Evolutionary conservation across 2,888 invertebrate species (phyloP).

Genomic region (Microplitis deprimator): DNA sequence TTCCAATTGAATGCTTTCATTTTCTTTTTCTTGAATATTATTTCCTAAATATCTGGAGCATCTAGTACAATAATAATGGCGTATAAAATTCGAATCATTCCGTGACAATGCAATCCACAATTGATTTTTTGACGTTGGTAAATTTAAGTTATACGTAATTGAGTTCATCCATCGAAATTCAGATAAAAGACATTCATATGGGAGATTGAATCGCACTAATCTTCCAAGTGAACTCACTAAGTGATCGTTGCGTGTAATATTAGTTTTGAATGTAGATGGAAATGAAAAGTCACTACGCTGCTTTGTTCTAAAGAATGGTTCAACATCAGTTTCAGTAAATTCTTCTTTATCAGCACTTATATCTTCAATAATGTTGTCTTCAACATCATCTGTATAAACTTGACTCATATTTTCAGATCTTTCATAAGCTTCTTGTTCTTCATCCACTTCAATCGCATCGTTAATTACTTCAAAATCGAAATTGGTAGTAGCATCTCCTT

Average conservation of each 20-base stretch:
- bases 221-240: conserved; percentile 2
- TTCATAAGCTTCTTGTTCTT: too few species aligned
- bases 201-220: neutral
- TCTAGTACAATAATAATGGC: conserved; percentile 6
- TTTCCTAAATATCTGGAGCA: neutral
- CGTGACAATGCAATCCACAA: conserved; percentile 1
- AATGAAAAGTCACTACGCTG: too few species aligned
- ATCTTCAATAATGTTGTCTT: too few species aligned
- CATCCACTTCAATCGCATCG: too few species aligned
- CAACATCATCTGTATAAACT: too few species aligned
- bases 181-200: neutral
- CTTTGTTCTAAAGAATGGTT: too few species aligned
- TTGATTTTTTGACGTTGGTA: conserved; percentile 5
- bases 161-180: conserved; percentile 20
- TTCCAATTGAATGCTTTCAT: neutral
- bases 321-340: too few species aligned
- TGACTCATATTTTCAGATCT: too few species aligned
- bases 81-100: neutral
- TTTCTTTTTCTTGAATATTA: neutral
- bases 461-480: too few species aligned
- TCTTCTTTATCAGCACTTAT: too few species aligned
- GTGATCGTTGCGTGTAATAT: conserved; percentile 6
- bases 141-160: neutral
- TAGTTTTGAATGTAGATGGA: neutral
- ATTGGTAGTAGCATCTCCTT: too few species aligned